These are phyloP conservation scores for Sebastes matsubarae DNA, from an alignment of 2,797 vertebrate genomes.

Conservation along the genomic window DNA sequence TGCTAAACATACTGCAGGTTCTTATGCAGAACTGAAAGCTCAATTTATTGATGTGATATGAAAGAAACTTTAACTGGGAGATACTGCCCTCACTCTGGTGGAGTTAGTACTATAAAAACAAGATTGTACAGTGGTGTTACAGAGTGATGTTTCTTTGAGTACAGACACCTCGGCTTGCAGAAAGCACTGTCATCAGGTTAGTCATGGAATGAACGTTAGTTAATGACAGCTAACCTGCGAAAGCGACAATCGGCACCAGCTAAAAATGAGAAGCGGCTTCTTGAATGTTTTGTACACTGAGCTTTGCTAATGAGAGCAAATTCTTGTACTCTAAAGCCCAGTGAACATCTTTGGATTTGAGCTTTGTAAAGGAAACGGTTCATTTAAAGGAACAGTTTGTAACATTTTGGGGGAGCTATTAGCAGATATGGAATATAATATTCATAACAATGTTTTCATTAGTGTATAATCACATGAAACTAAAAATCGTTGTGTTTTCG, in stretches of 20 bases:
- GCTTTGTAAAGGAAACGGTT: no score
- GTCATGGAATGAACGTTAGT: no score
- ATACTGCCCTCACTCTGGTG: no score
- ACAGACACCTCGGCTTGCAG: neutral
- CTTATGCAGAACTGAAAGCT: neutral
- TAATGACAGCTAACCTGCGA: no score
- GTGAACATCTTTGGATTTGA: no score
- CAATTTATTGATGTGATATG: neutral
- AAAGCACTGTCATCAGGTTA: neutral
- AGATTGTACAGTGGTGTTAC: neutral
- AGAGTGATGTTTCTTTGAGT: neutral
- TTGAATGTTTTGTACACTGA: neutral
- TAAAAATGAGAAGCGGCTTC: neutral
- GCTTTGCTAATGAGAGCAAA: neutral
- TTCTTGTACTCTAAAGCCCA: neutral
- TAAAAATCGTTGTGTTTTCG: no score
- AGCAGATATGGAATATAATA: no score
- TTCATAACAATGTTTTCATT: no score
- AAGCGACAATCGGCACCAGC: no score
- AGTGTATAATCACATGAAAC: no score
- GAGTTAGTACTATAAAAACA: neutral
- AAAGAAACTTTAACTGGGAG: neutral
- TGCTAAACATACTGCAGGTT: neutral
- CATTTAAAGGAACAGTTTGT: no score
- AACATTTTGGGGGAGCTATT: accelerated